phyloP scores from a whole-genome alignment of 2,113 vertebrate species.

The Nannospalax galili region DNA sequence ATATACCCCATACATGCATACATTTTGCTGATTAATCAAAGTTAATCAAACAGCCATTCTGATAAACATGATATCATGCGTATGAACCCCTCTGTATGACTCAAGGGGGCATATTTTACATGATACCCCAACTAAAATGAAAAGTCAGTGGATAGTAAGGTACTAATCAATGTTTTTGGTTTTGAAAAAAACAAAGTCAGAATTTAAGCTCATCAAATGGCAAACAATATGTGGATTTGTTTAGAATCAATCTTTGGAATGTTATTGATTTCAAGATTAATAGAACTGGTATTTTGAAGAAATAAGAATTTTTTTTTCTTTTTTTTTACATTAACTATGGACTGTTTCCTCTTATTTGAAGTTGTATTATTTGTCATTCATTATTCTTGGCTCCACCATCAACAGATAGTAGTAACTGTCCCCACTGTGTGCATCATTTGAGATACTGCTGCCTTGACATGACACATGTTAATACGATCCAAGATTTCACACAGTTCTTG shows the following conservation, averaged over 20 bases:
- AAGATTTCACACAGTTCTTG: neutral
- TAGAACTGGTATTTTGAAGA: constrained; percentile 10
- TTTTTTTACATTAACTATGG: neutral
- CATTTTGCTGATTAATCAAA: neutral
- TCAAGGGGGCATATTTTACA: neutral
- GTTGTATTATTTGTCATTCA: neutral
- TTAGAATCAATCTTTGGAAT: constrained; percentile 36
- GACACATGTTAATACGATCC: neutral
- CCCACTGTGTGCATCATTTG: neutral
- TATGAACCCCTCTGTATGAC: neutral
- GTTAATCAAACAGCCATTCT: constrained; percentile 10
- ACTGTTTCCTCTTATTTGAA: neutral
- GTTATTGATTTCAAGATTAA: constrained; percentile 20
- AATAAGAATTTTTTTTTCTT: neutral
- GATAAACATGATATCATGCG: constrained; percentile 18
- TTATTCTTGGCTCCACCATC: constrained; percentile 48
- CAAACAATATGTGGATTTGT: neutral
- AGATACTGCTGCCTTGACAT: neutral
- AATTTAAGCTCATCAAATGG: constrained; percentile 25
- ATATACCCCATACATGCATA: neutral
- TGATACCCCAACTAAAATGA: neutral
- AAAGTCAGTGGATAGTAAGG: neutral
- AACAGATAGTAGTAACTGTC: neutral
- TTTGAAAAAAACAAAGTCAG: constrained; percentile 36
- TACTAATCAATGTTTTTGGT: neutral